Percentiles rank a stretch among this genome's conserved stretches.
Evolutionary conservation across 2,113 vertebrate genomes (phyloP).

Genomic region (Heteronetta atricapilla): DNA sequence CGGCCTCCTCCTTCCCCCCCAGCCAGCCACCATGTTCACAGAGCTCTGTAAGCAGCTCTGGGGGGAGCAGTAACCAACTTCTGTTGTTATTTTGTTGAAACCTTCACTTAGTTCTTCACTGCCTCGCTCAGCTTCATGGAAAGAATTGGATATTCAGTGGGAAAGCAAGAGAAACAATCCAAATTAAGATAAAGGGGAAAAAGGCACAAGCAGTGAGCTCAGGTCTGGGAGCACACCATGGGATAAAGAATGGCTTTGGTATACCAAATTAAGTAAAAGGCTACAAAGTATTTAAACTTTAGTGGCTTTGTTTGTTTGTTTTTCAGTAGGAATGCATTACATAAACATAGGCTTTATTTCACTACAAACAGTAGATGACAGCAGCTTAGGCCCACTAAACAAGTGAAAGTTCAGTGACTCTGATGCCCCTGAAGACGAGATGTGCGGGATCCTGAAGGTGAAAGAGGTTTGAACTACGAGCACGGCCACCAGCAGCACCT

Average conservation of each 20-base stretch:
- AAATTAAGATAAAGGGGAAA: background rate
- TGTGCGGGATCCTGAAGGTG: background rate
- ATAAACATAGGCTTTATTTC: background rate
- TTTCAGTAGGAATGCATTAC: background rate
- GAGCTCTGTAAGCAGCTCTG: fast-evolving
- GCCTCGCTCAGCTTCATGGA: background rate
- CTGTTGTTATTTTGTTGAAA: background rate
- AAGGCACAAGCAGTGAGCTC: background rate
- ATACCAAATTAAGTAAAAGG: background rate
- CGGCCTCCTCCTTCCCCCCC: background rate
- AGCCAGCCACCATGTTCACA: background rate
- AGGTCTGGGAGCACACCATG: background rate
- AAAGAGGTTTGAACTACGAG: background rate
- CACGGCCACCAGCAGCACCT: background rate
- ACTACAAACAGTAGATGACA: background rate
- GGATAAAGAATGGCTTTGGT: background rate
- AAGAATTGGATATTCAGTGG: fast-evolving
- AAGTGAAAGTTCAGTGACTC: background rate
- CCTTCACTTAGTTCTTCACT: background rate
- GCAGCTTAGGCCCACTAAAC: background rate
- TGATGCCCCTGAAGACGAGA: background rate
- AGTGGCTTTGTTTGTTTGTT: too few relatives aligned
- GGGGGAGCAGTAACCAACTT: background rate
- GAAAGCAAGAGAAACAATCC: background rate
- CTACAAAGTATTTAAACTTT: background rate